phyloP scores from a whole-genome alignment of 92 coral and sea anemone species.

The Palythoa grandis region DNA sequence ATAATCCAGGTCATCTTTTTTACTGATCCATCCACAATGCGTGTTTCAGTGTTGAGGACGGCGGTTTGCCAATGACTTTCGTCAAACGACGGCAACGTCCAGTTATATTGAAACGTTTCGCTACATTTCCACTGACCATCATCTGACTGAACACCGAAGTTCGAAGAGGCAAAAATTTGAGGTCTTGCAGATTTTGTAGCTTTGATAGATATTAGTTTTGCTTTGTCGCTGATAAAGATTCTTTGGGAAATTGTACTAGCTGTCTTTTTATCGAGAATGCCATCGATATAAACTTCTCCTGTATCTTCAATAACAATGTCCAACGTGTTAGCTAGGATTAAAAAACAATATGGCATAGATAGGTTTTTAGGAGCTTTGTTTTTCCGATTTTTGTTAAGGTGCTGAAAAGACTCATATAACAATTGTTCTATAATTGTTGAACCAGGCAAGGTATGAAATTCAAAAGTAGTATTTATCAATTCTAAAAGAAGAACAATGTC shows the following conservation, averaged over 20 bases:
- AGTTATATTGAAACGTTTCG: not conserved
- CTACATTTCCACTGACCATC: conserved; percentile 30
- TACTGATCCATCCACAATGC: not conserved
- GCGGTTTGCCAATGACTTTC: conserved; percentile 28
- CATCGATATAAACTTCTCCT: conserved; percentile 8
- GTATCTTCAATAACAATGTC: not conserved
- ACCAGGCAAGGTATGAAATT: no score
- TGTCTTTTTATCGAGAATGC: not conserved
- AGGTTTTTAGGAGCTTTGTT: no score
- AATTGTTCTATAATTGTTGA: no score
- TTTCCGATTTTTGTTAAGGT: no score
- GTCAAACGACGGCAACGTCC: conserved; percentile 20
- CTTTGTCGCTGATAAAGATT: conserved; percentile 9
- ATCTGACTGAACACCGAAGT: conserved; percentile 6
- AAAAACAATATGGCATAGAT: not conserved
- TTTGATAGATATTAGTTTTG: conserved; percentile 1
- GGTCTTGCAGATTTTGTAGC: not conserved
- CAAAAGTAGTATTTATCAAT: no score
- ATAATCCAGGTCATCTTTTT: conserved; percentile 5
- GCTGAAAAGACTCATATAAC: no score
- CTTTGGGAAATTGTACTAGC: not conserved
- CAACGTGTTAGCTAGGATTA: not conserved
- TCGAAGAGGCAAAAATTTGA: not conserved
- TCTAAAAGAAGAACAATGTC: no score
- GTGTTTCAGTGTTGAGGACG: not conserved